Evolutionary conservation across 1,140 invertebrate genomes (phyloP), one percentile per base, ranked within the genome.

Genomic region (Riptortus pedestris): DNA sequence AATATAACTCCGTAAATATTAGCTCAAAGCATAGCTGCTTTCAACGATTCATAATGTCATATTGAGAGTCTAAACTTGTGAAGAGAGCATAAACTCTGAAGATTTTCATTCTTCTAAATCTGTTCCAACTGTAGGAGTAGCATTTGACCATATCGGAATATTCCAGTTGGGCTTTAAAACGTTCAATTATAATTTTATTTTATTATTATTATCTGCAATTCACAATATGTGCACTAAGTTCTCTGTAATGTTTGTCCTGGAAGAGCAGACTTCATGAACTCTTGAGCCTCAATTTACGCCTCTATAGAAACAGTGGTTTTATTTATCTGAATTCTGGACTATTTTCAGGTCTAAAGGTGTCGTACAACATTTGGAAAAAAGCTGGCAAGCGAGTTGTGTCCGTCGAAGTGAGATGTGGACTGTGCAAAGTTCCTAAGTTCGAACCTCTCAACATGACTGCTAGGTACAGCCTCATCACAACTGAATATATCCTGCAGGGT

Each of bases 341-440:
- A 3, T 55, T 55, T 22, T 22, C 51, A 55, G 51, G 51, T 24
- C 51, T 55, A 2, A 18, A 24, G 0, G 22, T 55, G 20, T 24
- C 51, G 5, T 55, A 55, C 51, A 24, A 55, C 22, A 14, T 55
- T 1, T 3, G 1, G 4, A 18, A 26, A 3, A 24, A 7, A 27
- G 18, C 18, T 1, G 77, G 77, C 3, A 70, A 75, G 0, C 72
- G 81, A 58, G 80, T 85, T 0, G 72, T 77, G 16, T 73, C 74
- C 2, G 73, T 78, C 2, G 33, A 75, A 57, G 76, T 77, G 0
- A 71, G 77, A 18, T 84, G 83, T 69, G 71, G 73, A 7, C 31
- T 70, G 3, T 85, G 83, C 59, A 60, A 66, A 2, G 70, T 80
- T 16, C 83, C 83, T 0, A 63, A 20, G 0, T 83, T 77, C 48